These are phyloP conservation scores for Pandemis corylana DNA, from an alignment of 2,888 invertebrate genomes.

Conservation along the genomic window DNA sequence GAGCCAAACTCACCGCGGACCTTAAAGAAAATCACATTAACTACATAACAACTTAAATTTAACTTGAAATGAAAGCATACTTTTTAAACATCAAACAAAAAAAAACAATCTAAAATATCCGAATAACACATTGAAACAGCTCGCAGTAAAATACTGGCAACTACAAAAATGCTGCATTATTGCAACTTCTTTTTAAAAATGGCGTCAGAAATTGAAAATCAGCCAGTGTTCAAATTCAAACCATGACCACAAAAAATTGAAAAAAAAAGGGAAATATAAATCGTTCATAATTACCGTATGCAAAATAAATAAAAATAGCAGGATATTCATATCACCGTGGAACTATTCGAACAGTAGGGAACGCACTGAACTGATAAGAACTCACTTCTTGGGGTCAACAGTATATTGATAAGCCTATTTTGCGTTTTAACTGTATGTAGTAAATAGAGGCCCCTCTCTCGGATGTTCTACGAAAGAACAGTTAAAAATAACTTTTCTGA, in stretches of 20 bases:
- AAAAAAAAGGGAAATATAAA: neutral
- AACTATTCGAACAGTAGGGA: conserved; percentile 62
- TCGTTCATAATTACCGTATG: conserved; percentile 57
- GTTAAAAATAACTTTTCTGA: too few relatives aligned
- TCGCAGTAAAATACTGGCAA: neutral
- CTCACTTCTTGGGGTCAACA: conserved; percentile 53
- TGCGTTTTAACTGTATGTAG: conserved; percentile 25
- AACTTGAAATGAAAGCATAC: too few relatives aligned
- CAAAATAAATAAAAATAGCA: conserved; percentile 58
- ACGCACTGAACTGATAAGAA: conserved; percentile 43
- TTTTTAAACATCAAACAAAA: neutral
- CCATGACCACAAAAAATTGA: too few relatives aligned
- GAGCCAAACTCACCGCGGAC: conserved; percentile 61
- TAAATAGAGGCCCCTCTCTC: neutral
- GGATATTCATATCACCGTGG: conserved; percentile 58
- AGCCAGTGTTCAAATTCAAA: neutral
- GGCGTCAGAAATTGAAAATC: neutral
- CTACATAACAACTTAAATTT: neutral
- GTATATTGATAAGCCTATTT: conserved; percentile 45
- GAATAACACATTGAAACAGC: neutral
- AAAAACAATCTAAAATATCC: too few relatives aligned
- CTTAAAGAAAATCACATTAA: conserved; percentile 48
- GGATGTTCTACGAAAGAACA: neutral
- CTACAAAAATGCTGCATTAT: neutral
- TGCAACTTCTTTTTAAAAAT: neutral